phyloP scores from a whole-genome alignment of 2,888 invertebrate species.

The Hirtodrosophila cameraria region DNA sequence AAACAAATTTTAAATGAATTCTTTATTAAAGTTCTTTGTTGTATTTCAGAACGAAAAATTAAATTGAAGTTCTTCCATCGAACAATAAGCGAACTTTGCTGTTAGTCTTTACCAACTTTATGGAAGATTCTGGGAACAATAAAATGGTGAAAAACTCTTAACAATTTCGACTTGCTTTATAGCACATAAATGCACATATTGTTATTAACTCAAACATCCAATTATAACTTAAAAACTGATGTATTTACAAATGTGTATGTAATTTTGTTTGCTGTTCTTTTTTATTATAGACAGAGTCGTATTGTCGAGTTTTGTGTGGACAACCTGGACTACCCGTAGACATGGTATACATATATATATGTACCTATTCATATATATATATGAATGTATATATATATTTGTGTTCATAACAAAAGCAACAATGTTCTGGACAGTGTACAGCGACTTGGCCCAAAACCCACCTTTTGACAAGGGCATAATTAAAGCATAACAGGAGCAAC shows the following conservation, averaged over 20 bases:
- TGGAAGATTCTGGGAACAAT: slow-evolving; percentile 5
- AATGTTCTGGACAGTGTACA: slow-evolving; percentile 31
- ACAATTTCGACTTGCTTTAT: background rate
- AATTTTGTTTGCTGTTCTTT: background rate
- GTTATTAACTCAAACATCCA: slow-evolving; percentile 35
- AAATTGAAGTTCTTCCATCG: too few species aligned
- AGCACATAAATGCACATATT: slow-evolving; percentile 19
- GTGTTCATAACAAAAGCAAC: slow-evolving; percentile 36
- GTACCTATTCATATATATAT: background rate
- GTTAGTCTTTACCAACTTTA: background rate
- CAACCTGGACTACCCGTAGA: slow-evolving; percentile 16
- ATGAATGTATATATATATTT: slow-evolving; percentile 13
- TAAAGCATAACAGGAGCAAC: slow-evolving; percentile 73
- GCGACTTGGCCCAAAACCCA: slow-evolving; percentile 45
- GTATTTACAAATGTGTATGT: slow-evolving; percentile 49
- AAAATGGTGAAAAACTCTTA: slow-evolving; percentile 6
- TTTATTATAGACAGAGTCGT: slow-evolving; percentile 19
- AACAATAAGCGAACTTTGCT: background rate
- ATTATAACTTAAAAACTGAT: slow-evolving; percentile 57
- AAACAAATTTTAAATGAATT: too few species aligned
- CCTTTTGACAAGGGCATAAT: slow-evolving; percentile 79
- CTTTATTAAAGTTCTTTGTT: too few species aligned
- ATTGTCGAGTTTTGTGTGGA: slow-evolving; percentile 19
- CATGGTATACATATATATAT: slow-evolving; percentile 7
- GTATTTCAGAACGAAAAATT: too few species aligned